Percentiles rank a stretch among this genome's conserved stretches.
Conservation (phyloP, 2,113 vertebrate species). For the Cynopterus brachyotis region DNA sequence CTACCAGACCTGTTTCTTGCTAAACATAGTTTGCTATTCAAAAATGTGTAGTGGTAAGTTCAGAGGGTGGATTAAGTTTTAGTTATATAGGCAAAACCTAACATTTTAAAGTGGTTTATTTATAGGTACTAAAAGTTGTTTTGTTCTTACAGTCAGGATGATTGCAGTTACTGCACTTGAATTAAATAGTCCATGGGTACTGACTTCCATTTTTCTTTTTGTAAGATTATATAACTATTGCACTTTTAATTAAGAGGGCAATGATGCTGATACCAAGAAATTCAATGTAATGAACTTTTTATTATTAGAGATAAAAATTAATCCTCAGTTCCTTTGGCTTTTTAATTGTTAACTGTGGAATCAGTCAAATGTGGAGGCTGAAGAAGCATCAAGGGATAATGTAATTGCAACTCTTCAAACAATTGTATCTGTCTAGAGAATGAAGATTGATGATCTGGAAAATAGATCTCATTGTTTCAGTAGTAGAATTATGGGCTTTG, state of each 20-base stretch:
- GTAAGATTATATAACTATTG: slow-evolving; percentile 42
- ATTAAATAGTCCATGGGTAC: not conserved
- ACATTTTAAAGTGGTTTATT: not conserved
- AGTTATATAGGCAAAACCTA: not conserved
- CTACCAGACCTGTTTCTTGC: not conserved
- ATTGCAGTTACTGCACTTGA: not conserved
- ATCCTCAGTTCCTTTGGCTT: slow-evolving; percentile 72
- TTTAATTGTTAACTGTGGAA: slow-evolving; percentile 77
- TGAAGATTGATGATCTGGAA: slow-evolving; percentile 73
- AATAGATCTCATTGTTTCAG: slow-evolving; percentile 74
- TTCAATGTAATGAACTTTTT: slow-evolving; percentile 67
- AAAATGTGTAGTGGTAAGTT: not conserved
- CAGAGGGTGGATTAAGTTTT: not conserved
- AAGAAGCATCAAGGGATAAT: slow-evolving; percentile 75
- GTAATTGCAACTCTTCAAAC: slow-evolving; percentile 78
- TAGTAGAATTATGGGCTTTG: slow-evolving; percentile 77
- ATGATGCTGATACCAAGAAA: slow-evolving; percentile 64
- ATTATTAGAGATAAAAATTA: slow-evolving; percentile 76
- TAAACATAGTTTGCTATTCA: not conserved
- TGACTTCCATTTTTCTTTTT: slow-evolving; percentile 52
- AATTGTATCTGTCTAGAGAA: slow-evolving; percentile 76
- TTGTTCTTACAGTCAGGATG: not conserved
- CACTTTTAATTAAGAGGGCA: slow-evolving; percentile 67
- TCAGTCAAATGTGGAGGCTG: slow-evolving; percentile 70
- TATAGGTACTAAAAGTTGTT: not conserved